Evolutionary conservation across 37 sponge, comb jelly and placozoan species (phyloP).

Genomic region (Dysidea cf. avara): DNA sequence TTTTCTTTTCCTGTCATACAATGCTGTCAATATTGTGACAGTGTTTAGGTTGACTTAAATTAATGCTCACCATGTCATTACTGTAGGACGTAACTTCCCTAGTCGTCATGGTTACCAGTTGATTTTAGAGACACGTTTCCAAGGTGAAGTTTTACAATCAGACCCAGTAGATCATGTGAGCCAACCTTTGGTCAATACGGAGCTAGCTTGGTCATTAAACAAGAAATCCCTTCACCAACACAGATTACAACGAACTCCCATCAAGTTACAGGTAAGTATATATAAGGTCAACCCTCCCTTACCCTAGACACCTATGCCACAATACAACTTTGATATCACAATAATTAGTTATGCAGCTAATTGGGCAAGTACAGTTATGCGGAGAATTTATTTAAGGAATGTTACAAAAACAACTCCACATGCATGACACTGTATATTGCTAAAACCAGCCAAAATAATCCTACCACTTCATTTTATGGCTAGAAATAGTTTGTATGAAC

Average conservation of each 20-base stretch:
- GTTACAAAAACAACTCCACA: no score
- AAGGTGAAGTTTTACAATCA: slow-evolving; percentile 62
- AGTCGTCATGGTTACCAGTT: slow-evolving; percentile 40
- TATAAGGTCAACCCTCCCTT: background rate
- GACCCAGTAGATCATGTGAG: slow-evolving; percentile 67
- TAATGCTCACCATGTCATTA: background rate
- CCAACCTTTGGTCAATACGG: slow-evolving; percentile 44
- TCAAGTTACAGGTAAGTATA: slow-evolving; percentile 90
- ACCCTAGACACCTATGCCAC: background rate
- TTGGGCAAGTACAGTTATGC: no score
- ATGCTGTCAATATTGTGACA: no score
- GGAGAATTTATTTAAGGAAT: no score
- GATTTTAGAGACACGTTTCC: slow-evolving; percentile 67
- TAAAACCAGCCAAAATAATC: no score
- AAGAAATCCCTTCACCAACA: slow-evolving; percentile 81
- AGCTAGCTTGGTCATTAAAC: slow-evolving; percentile 91
- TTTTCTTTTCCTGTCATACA: no score
- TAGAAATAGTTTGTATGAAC: no score
- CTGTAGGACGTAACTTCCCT: slow-evolving; percentile 78
- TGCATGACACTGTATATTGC: no score
- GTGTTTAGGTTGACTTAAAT: no score
- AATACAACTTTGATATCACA: background rate
- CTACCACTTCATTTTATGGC: no score
- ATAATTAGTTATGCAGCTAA: no score
- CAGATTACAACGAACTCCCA: slow-evolving; percentile 87